Evolutionary conservation across 92 coral and sea anemone genomes (phyloP), one percentile per base, ranked within the genome.

Genomic region (Umimayanthus chanpuru): DNA sequence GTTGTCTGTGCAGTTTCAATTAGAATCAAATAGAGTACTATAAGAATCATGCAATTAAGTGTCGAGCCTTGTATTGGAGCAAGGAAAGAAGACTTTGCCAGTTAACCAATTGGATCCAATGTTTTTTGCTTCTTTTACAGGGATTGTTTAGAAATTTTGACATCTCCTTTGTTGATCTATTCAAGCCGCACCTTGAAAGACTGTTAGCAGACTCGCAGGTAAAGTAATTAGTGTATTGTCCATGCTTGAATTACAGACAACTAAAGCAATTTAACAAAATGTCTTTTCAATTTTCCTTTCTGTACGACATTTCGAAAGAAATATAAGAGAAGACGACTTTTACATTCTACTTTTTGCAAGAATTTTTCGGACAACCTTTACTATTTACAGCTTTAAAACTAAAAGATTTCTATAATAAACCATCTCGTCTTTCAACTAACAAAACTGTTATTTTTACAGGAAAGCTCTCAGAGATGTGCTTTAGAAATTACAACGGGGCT

Each of bases 61-160:
- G 20, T 56, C 20, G 67, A 18, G 25, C 67, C 67, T 18, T 61
- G 67, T 20, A 61, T 1, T 61, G 67, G 25, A 61, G 8, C 49
- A 44, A 61, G 25, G 20, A 21, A 61, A 61, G 25, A 21, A 56
- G 15, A 18, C 64, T 0, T 56, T 12, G 4, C 23, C 18, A 0
- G 9, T 40, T 40, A 44, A 44, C 7, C 21, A 15, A 21, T 3
- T 20, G 25, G n/a, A 5, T 3, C 7, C 8, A 61, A 20, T 61
- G 67, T 14, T 3, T 26, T 73, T 92, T 15, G 58, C 65, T 67
- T 68, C 21, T 89, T 39, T 73, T 87, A 3, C 87, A 97, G 99
- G 99, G 98, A 20, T 85, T 97, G 49, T 97, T 97, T 88, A 94
- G 99, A 15, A 97, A 97, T 64, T 95, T 95, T 67, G 99, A 94